Evolutionary conservation across 2,797 vertebrate species (phyloP).

Genomic region (Pelodytes ibericus): DNA sequence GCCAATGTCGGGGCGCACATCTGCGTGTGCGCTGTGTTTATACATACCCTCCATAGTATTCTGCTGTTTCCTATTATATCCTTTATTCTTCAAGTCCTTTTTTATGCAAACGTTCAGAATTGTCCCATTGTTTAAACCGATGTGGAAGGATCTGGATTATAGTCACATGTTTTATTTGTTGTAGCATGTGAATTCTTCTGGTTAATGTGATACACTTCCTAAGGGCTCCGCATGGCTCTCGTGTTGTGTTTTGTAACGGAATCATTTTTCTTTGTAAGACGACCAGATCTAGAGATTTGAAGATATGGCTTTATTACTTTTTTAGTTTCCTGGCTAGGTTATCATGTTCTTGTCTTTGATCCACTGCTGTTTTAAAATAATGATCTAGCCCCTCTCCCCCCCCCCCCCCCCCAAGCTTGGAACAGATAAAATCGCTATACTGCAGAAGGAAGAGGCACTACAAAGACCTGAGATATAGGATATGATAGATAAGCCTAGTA

Average conservation of each 20-base stretch:
- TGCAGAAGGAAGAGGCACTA: not conserved
- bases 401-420: too few species aligned
- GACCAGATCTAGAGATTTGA: not conserved
- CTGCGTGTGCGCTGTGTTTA: too few species aligned
- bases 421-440: not conserved
- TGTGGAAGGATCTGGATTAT: too few species aligned
- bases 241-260: not conserved
- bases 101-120: too few species aligned
- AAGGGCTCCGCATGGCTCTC: not conserved
- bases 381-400: not conserved
- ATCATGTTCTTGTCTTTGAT: conserved; percentile 28
- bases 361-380: conserved; percentile 7
- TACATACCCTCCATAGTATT: too few species aligned
- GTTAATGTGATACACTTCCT: too few species aligned
- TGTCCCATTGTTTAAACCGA: too few species aligned
- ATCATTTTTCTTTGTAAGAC: not conserved
- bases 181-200: too few species aligned
- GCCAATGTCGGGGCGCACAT: too few species aligned
- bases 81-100: too few species aligned
- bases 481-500: not conserved
- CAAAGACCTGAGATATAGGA: conserved; percentile 10
- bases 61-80: too few species aligned
- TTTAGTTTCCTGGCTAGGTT: conserved; percentile 16
- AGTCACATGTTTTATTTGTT: too few species aligned
- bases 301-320: conserved; percentile 24